A percentile compares a stretch with the other conserved stretches of the same genome.
Evolutionary conservation across 2,888 invertebrate genomes (phyloP).

Genomic region (Megastigmus dorsalis): DNA sequence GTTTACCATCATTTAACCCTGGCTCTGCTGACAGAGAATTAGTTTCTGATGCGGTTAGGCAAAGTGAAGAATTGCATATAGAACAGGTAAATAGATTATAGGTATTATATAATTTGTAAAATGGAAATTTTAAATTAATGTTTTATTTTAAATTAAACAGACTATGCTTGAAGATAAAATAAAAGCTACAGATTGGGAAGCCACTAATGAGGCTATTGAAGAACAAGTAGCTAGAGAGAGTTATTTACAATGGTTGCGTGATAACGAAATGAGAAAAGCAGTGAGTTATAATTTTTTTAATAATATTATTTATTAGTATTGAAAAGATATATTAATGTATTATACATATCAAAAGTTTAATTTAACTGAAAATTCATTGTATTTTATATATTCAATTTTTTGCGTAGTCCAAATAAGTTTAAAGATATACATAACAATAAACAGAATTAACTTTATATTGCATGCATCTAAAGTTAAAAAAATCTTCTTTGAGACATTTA

Average conservation of each 20-base stretch:
- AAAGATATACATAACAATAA: no score
- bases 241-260: slow-evolving; percentile 86
- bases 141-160: slow-evolving; percentile 70
- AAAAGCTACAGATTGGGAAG: slow-evolving; percentile 92
- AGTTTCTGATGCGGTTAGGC: slow-evolving; percentile 83
- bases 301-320: not conserved
- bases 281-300: slow-evolving; percentile 63
- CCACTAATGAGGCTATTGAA: slow-evolving; percentile 92
- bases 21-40: slow-evolving; percentile 83
- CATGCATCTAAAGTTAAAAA: no score
- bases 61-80: slow-evolving; percentile 87
- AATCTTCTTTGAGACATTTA: no score
- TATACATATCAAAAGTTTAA: not conserved
- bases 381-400: not conserved
- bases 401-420: no score
- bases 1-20: slow-evolving; percentile 87
- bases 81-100: slow-evolving; percentile 79
- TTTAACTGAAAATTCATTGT: not conserved
- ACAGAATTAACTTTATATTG: no score
- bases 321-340: not conserved
- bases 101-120: no score
- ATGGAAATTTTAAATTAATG: not conserved
- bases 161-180: slow-evolving; percentile 94
- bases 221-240: slow-evolving; percentile 91
- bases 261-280: slow-evolving; percentile 78